These are phyloP conservation scores for Trididemnum miniatum DNA, from an alignment of 23 tunicate species.

Conservation along the genomic window DNA sequence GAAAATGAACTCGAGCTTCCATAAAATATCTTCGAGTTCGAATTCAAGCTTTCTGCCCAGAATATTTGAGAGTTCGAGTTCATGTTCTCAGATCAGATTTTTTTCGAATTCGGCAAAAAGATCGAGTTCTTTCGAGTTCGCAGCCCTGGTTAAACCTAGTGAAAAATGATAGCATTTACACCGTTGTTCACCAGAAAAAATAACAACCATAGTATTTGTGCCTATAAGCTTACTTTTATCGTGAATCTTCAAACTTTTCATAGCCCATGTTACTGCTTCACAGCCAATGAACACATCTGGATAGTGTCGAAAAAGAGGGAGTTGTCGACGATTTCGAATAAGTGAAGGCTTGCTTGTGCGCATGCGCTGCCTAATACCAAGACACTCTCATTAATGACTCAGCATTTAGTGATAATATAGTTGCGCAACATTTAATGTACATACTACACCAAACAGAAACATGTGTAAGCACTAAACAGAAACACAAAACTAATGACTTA, in stretches of 20 bases:
- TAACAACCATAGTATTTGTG: too few relatives aligned
- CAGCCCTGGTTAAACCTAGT: too few relatives aligned
- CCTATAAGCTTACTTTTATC: slow-evolving; percentile 3
- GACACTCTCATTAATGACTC: too few relatives aligned
- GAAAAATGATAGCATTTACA: too few relatives aligned
- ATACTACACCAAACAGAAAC: neutral
- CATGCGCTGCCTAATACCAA: slow-evolving; percentile 56
- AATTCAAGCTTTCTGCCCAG: too few relatives aligned
- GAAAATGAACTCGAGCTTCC: too few relatives aligned
- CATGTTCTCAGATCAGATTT: too few relatives aligned
- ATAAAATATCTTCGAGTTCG: too few relatives aligned
- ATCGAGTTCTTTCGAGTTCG: too few relatives aligned
- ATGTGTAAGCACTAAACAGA: neutral
- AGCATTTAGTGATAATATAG: neutral
- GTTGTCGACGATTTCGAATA: slow-evolving; percentile 46
- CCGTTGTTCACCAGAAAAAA: too few relatives aligned
- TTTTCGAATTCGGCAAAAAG: too few relatives aligned
- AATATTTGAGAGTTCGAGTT: too few relatives aligned
- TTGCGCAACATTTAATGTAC: neutral
- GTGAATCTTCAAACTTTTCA: neutral
- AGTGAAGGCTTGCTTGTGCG: slow-evolving; percentile 42
- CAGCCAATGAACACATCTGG: slow-evolving; percentile 72
- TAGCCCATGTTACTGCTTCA: slow-evolving; percentile 59
- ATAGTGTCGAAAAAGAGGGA: slow-evolving; percentile 48
- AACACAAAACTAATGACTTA: neutral